Base-by-base conservation (phyloP, 2,888 invertebrate species). In the Synanthedon tipuliformis region DNA sequence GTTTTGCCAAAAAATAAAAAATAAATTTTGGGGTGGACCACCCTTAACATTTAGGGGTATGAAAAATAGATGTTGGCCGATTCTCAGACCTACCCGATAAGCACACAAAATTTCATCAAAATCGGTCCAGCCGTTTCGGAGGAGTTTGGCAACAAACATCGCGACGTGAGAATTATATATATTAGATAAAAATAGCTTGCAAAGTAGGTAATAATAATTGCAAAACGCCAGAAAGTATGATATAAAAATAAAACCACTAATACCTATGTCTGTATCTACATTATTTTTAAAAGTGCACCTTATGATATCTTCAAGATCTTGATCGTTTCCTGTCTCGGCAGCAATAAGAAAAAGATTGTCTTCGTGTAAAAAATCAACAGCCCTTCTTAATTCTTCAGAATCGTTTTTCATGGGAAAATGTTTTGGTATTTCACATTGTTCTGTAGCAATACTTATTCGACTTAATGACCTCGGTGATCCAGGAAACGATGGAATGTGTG, bases 251-350 rank as follows among this genome's bases (percentile, higher is more conserved):
- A 0, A 16, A n/a, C n/a, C 3, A 52, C 40, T 40, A 13, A n/a
- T 23, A n/a, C n/a, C n/a, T n/a, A 23, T 23, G 4, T 23, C 23
- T 5, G 40, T 40, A 52, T 10, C 8, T 27, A 10, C 8, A 52
- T 63, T 34, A 34, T 10, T 8, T 34, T 2, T 34, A 34, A 34
- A 34, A 5, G 34, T 34, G 34, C 61, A 82, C 83, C 68, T 64
- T 55, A 83, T 60, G 50, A 76, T 61, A 18, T 60, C 58, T 56
- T 66, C 62, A 50, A 83, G 60, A 41, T 59, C 51, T 5, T 59
- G 59, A 40, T 65, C 59, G 59, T 83, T 71, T 40, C 78, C 81
- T 40, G 66, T 61, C 65, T 81, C 84, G 40, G 84, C 84, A 53
- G 82, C 80, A 23, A 71, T 59, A 34, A 84, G 62, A 23, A 80